Conservation (phyloP, 2,797 vertebrate genomes). For the Lophius americanus region DNA sequence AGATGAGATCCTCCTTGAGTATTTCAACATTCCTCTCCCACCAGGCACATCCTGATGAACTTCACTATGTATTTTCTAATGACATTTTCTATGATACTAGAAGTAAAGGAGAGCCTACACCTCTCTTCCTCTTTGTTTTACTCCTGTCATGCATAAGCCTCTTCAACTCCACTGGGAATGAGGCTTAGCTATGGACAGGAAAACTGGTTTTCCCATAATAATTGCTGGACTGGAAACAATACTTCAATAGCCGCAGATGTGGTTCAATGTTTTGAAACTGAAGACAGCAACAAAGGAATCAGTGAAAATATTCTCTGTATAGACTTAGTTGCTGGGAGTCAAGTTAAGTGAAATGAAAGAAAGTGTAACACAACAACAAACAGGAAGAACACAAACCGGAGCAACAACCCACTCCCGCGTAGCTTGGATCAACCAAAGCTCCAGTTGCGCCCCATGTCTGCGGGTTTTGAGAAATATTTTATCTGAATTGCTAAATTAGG, state of each 20-base stretch:
- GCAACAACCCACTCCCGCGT: conserved; percentile 12
- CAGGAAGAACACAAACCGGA: conserved; percentile 3
- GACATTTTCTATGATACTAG: conserved; percentile 3
- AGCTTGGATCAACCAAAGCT: not conserved
- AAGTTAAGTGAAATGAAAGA: conserved; percentile 28
- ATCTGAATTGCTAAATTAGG: conserved; percentile 14
- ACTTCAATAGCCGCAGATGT: conserved; percentile 13
- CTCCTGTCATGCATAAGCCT: conserved; percentile 3
- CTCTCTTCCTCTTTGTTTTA: conserved; percentile 7
- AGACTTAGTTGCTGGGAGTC: conserved; percentile 7
- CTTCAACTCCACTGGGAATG: conserved; percentile 4
- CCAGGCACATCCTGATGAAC: not conserved
- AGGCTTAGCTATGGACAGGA: conserved; percentile 11
- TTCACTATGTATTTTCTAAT: not conserved
- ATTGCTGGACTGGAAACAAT: conserved; percentile 22
- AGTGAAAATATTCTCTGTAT: conserved; percentile 7
- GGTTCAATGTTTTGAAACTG: conserved; percentile 31
- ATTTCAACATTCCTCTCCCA: too few species aligned
- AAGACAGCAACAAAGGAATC: conserved; percentile 20
- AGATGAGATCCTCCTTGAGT: too few species aligned
- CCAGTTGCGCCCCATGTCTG: not conserved
- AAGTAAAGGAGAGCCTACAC: not conserved
- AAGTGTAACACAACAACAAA: conserved; percentile 16
- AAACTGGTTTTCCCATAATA: conserved; percentile 7
- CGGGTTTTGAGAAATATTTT: not conserved